Evolutionary conservation across 1,140 invertebrate genomes (phyloP).

Genomic region (Leptopilina boulardi): DNA sequence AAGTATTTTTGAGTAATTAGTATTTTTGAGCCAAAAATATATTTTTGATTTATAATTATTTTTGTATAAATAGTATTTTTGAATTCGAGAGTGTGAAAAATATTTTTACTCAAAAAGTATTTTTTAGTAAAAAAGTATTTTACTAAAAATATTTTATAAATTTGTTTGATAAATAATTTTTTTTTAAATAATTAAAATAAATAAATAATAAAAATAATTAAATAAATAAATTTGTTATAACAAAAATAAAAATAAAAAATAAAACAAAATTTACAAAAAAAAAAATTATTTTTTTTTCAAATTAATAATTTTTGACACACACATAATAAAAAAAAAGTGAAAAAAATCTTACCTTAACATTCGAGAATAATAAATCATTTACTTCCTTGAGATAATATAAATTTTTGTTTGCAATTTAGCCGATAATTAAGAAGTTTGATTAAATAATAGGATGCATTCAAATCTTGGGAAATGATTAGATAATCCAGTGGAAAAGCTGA

Average conservation of each 20-base stretch:
- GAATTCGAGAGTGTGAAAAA: no score
- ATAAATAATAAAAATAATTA: no score
- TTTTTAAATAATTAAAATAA: no score
- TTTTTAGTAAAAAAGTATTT: background rate
- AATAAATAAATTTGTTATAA: background rate
- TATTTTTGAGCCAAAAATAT: background rate
- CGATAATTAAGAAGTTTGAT: slow-evolving; percentile 21
- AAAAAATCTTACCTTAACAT: background rate
- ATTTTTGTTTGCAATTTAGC: background rate
- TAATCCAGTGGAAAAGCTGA: slow-evolving; percentile 11
- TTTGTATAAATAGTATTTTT: no score
- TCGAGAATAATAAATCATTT: background rate
- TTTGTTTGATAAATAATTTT: no score
- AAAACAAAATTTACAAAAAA: background rate
- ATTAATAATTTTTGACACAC: no score
- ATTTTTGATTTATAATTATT: no score
- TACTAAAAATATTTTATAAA: no score
- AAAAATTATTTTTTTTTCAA: background rate
- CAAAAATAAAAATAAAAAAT: background rate
- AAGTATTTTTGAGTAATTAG: background rate
- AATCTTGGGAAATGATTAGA: slow-evolving; percentile 21
- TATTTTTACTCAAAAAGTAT: background rate
- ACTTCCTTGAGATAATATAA: background rate
- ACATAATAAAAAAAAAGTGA: no score
- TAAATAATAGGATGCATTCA: background rate